phyloP scores from a whole-genome alignment of 2,113 vertebrate species.

The Bufo bufo region DNA sequence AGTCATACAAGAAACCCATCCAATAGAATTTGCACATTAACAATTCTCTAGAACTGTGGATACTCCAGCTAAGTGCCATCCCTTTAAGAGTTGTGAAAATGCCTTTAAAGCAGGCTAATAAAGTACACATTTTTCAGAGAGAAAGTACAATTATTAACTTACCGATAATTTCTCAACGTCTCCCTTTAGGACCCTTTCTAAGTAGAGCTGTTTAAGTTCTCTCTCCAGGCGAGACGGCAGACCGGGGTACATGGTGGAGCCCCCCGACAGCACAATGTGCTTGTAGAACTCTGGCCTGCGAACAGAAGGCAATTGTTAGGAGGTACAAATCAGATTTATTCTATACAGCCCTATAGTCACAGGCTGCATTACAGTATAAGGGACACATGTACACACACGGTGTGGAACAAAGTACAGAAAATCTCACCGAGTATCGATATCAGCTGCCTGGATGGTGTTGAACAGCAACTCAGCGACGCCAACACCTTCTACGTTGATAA shows the following conservation, averaged over 20 bases:
- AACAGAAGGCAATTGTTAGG: constrained; percentile 27
- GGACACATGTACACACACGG: too few relatives aligned
- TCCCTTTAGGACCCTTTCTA: constrained; percentile 96
- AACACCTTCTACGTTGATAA: constrained; percentile 98
- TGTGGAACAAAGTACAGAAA: background rate
- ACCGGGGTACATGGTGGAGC: constrained; percentile 98
- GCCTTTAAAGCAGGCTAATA: too few relatives aligned
- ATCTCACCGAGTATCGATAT: constrained; percentile 95
- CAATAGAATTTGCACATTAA: too few relatives aligned
- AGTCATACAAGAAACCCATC: too few relatives aligned
- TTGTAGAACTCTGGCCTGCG: constrained; percentile 96
- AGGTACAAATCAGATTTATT: background rate
- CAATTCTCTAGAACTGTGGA: too few relatives aligned
- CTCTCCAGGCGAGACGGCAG: constrained; percentile 94
- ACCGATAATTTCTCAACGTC: constrained; percentile 98
- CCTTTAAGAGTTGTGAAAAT: too few relatives aligned
- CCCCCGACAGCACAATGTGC: constrained; percentile 96
- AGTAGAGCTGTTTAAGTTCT: constrained; percentile 96
- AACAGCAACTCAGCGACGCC: constrained; percentile 97
- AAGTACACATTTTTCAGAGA: background rate
- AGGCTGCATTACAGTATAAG: background rate
- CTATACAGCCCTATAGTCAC: background rate
- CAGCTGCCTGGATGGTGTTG: constrained; percentile 98
- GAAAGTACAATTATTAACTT: constrained; percentile 64
- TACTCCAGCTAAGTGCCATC: too few relatives aligned